A percentile compares a stretch with the other conserved stretches of the same genome.
These are phyloP conservation scores for Lepas anatifera DNA, from an alignment of 2,888 invertebrate species.

Conservation along the genomic window DNA sequence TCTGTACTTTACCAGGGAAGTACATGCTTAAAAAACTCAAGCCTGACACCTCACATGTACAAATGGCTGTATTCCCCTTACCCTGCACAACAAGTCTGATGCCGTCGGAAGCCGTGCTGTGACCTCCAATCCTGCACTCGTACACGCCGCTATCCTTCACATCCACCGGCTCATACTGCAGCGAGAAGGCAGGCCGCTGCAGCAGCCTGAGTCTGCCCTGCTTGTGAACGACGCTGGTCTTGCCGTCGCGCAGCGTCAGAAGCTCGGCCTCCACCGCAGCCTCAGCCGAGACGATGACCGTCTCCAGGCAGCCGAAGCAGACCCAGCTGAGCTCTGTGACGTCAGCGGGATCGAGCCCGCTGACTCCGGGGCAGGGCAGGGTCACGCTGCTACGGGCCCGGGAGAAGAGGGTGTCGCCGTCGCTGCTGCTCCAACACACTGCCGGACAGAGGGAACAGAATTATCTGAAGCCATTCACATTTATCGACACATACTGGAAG, in stretches of 20 bases:
- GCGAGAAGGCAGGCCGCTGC: background rate
- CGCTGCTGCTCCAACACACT: background rate
- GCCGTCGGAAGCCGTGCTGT: background rate
- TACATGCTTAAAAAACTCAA: too few relatives aligned
- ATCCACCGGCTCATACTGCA: background rate
- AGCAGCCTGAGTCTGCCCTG: background rate
- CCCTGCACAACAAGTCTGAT: background rate
- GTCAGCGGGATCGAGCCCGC: background rate
- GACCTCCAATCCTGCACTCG: background rate
- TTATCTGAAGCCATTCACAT: too few relatives aligned
- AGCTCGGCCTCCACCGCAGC: background rate
- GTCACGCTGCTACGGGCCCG: background rate
- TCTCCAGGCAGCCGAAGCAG: conserved; percentile 1
- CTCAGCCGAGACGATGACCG: background rate
- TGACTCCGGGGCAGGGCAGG: background rate
- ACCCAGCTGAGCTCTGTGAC: background rate
- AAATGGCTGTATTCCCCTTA: too few relatives aligned
- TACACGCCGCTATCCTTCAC: conserved; percentile 6
- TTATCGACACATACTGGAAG: too few relatives aligned
- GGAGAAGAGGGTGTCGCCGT: background rate
- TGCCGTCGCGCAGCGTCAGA: background rate
- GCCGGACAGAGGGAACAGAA: too few relatives aligned
- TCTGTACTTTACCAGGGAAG: too few relatives aligned
- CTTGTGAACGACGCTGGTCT: background rate
- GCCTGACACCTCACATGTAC: too few relatives aligned